Evolutionary conservation across 2,888 invertebrate species (phyloP).

Genomic region (Drosophila seclusa): DNA sequence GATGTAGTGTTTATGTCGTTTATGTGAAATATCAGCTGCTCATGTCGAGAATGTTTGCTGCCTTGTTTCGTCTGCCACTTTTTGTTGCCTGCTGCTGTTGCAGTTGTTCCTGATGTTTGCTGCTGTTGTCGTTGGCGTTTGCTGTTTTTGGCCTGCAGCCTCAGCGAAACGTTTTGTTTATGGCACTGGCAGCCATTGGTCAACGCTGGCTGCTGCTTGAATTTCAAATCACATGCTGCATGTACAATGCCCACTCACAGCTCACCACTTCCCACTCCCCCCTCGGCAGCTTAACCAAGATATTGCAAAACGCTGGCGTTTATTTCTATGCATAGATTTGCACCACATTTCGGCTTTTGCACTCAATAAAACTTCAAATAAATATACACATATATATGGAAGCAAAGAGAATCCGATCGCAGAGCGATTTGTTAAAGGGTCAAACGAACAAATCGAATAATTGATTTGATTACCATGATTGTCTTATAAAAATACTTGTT

Average conservation of each 20-base stretch:
- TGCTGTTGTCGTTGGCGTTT: conserved; percentile 48
- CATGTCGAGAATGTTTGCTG: conserved; percentile 80
- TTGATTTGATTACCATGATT: not conserved
- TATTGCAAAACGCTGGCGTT: conserved; percentile 67
- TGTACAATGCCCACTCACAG: conserved; percentile 55
- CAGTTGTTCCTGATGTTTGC: conserved; percentile 34
- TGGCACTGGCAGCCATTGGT: conserved; percentile 75
- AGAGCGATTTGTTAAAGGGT: conserved; percentile 30
- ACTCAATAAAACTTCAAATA: conserved; percentile 71
- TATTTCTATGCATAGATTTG: conserved; percentile 70
- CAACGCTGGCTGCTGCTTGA: conserved; percentile 72
- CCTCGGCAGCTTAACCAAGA: conserved; percentile 67
- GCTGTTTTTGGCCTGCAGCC: conserved; percentile 50
- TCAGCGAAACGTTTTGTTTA: conserved; percentile 74
- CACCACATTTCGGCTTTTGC: conserved; percentile 70
- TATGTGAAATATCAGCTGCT: conserved; percentile 83
- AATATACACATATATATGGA: conserved; percentile 19
- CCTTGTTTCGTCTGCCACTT: conserved; percentile 77
- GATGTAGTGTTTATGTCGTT: conserved; percentile 82
- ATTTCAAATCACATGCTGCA: conserved; percentile 69
- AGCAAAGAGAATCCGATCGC: conserved; percentile 41
- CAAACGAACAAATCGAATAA: conserved; percentile 8
- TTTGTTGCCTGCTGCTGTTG: conserved; percentile 56
- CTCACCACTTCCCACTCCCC: conserved; percentile 11
- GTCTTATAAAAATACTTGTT: not conserved